Conservation (phyloP, 1,140 invertebrate genomes). For the Philopotamus ludificatus region DNA sequence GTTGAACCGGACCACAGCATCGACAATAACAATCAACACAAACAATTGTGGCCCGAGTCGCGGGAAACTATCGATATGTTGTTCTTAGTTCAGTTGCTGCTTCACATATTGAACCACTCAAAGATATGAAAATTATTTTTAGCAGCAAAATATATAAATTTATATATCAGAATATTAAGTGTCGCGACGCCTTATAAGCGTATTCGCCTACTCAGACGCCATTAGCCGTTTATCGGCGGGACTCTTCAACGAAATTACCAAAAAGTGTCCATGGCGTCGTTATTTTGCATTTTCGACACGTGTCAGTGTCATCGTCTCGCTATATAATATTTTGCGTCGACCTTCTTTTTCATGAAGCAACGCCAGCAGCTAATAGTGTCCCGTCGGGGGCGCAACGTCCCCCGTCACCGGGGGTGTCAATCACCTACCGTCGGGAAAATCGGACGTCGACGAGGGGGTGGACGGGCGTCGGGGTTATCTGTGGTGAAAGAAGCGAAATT, state of each 20-base stretch:
- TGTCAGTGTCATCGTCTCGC: conserved; percentile 1
- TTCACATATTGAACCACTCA: too few relatives aligned
- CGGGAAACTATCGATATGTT: too few relatives aligned
- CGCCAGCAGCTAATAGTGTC: conserved; percentile 12
- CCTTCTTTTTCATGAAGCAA: background rate
- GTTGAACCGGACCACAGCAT: too few relatives aligned
- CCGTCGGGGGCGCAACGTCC: conserved; percentile 7
- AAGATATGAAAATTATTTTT: too few relatives aligned
- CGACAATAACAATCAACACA: too few relatives aligned
- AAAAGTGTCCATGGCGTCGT: background rate
- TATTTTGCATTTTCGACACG: conserved; percentile 13
- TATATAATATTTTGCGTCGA: background rate
- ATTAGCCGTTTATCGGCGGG: background rate
- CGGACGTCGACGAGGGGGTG: background rate
- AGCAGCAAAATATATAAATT: too few relatives aligned
- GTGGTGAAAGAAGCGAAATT: background rate
- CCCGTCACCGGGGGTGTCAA: conserved; percentile 15
- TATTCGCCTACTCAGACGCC: background rate
- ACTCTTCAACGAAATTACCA: background rate
- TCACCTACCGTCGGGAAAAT: conserved; percentile 14
- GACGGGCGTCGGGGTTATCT: background rate
- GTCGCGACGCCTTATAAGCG: background rate
- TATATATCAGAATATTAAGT: too few relatives aligned
- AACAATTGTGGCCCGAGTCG: too few relatives aligned
- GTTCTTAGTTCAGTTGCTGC: too few relatives aligned